These are phyloP conservation scores for Tetramorium simillimum DNA, from an alignment of 1,140 invertebrate genomes.

Conservation along the genomic window DNA sequence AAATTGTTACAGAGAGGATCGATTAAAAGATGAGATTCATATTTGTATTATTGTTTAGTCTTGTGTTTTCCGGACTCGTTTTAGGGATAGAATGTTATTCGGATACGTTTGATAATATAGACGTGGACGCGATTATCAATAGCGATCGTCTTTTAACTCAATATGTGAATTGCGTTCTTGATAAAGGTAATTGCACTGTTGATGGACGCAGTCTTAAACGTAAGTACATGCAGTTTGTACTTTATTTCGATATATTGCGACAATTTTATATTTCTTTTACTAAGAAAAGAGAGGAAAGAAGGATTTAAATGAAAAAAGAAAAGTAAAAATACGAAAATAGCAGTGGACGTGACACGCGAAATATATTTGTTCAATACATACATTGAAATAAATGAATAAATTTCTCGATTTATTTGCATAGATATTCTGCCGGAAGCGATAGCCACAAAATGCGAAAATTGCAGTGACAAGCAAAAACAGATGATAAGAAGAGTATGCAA, in stretches of 20 bases:
- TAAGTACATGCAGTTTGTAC: constrained; percentile 70
- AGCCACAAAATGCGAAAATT: constrained; percentile 82
- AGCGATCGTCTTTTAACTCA: constrained; percentile 48
- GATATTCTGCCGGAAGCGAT: constrained; percentile 85
- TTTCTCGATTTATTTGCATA: constrained; percentile 67
- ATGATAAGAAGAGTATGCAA: constrained; percentile 82
- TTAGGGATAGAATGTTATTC: constrained; percentile 35
- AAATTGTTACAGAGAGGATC: not conserved
- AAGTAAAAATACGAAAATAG: not conserved
- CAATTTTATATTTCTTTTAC: not conserved
- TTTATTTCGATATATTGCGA: not conserved
- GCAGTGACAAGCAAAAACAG: constrained; percentile 83
- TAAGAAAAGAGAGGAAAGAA: not conserved
- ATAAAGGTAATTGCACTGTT: constrained; percentile 78
- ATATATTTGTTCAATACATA: not conserved
- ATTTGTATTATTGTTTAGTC: not conserved
- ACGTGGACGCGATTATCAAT: constrained; percentile 41
- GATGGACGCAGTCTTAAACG: constrained; percentile 80
- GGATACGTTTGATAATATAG: constrained; percentile 31
- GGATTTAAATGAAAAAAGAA: not conserved
- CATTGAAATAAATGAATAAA: constrained; percentile 16
- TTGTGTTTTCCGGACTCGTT: constrained; percentile 6
- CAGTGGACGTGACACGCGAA: not conserved
- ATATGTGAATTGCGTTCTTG: constrained; percentile 78
- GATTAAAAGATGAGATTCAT: not conserved